These are phyloP conservation scores for Mallotus villosus DNA, from an alignment of 2,797 vertebrate species.

Conservation along the genomic window DNA sequence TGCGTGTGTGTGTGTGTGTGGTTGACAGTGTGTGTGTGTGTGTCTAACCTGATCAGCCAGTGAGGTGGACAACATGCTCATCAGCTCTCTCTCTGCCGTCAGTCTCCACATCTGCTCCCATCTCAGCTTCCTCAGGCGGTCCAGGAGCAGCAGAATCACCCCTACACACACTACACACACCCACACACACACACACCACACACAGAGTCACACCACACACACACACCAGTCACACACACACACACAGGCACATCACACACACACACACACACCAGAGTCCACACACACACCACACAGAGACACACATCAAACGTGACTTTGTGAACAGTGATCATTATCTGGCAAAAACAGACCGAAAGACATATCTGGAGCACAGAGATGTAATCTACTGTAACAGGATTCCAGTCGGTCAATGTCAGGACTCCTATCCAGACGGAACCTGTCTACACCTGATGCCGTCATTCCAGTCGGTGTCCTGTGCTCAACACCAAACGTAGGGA, in stretches of 20 bases:
- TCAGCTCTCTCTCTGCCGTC: slow-evolving; percentile 94
- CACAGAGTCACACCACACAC: too few species aligned
- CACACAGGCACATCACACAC: slow-evolving; percentile 16
- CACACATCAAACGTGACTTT: neutral
- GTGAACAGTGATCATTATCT: neutral
- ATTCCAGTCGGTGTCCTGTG: neutral
- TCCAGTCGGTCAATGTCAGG: neutral
- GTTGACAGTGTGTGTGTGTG: slow-evolving; percentile 5
- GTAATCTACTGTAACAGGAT: neutral
- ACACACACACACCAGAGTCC: slow-evolving; percentile 1
- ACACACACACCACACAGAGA: slow-evolving; percentile 1
- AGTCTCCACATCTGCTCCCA: slow-evolving; percentile 99
- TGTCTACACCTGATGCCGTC: too few species aligned
- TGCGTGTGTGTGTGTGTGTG: slow-evolving; percentile 11
- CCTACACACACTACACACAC: slow-evolving; percentile 69
- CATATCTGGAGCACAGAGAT: neutral
- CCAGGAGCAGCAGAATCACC: slow-evolving; percentile 93
- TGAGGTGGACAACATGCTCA: slow-evolving; percentile 98
- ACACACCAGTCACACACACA: neutral
- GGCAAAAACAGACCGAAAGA: neutral
- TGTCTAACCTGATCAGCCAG: slow-evolving; percentile 92
- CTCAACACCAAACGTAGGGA: neutral
- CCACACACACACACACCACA: slow-evolving; percentile 17
- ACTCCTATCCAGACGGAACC: neutral
- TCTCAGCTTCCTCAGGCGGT: slow-evolving; percentile 93